phyloP scores from a whole-genome alignment of 2,113 vertebrate genomes.

The Corythaixoides concolor region DNA sequence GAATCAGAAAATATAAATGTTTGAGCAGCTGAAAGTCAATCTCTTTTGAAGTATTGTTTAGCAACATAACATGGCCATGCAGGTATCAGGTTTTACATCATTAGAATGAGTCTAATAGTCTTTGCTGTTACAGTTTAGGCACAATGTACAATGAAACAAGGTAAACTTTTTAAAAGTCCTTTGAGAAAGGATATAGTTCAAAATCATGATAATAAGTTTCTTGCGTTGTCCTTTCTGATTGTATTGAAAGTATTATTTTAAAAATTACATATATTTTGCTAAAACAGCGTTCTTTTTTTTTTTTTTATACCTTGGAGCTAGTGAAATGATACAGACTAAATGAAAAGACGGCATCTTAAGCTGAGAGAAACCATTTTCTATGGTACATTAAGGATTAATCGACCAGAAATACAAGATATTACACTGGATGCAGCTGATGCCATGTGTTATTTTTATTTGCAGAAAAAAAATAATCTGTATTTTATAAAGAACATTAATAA shows the following conservation, averaged over 20 bases:
- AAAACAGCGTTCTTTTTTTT: not conserved
- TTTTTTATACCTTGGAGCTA: slow-evolving; percentile 2
- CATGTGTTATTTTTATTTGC: slow-evolving; percentile 67
- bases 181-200: not conserved
- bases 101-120: not conserved
- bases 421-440: slow-evolving; percentile 48
- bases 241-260: not conserved
- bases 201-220: not conserved
- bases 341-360: slow-evolving; percentile 44
- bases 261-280: not conserved
- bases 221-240: not conserved
- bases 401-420: slow-evolving; percentile 65
- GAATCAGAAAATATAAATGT: not conserved
- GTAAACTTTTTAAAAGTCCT: not conserved
- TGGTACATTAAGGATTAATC: slow-evolving; percentile 72
- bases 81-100: not conserved
- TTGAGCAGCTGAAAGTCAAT: not conserved
- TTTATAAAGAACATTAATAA: slow-evolving; percentile 66
- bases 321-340: slow-evolving; percentile 58
- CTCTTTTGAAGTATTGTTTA: not conserved
- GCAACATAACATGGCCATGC: not conserved
- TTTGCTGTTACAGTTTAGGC: not conserved
- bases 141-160: not conserved
- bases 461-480: slow-evolving; percentile 59
- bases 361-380: slow-evolving; percentile 67